Percentiles rank a stretch among this genome's conserved stretches.
Evolutionary conservation across 1,140 invertebrate genomes (phyloP).

Genomic region (Oncopeltus fasciatus): DNA sequence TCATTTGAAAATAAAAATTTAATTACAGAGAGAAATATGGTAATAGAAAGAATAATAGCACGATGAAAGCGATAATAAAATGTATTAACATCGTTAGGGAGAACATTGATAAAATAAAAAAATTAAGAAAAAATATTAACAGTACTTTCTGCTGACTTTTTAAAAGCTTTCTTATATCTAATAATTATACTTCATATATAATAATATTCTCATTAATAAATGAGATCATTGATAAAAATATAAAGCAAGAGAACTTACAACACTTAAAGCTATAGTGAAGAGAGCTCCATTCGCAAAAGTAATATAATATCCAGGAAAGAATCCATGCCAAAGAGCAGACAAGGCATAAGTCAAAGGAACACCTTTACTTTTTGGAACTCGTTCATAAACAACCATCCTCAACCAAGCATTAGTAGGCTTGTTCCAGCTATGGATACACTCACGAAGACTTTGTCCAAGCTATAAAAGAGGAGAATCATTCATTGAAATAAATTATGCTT

Average conservation of each 20-base stretch:
- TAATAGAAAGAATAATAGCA: no score
- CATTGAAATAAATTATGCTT: no score
- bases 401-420: conserved; percentile 83
- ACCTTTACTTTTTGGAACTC: conserved; percentile 41
- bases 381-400: conserved; percentile 70
- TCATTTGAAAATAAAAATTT: no score
- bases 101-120: no score
- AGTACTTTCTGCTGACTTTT: neutral
- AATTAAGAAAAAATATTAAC: neutral
- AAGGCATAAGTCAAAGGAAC: conserved; percentile 67
- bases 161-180: neutral
- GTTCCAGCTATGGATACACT: conserved; percentile 80
- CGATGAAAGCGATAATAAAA: no score
- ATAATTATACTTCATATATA: neutral
- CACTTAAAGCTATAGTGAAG: conserved; percentile 69
- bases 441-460: conserved; percentile 62
- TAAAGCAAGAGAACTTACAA: conserved; percentile 36
- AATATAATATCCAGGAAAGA: conserved; percentile 93
- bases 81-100: no score
- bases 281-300: conserved; percentile 81
- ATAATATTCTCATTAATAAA: neutral
- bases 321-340: conserved; percentile 93
- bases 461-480: no score
- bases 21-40: no score
- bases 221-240: neutral